Base-by-base conservation (phyloP, 2,888 invertebrate genomes). In the Leistus spinibarbis region DNA sequence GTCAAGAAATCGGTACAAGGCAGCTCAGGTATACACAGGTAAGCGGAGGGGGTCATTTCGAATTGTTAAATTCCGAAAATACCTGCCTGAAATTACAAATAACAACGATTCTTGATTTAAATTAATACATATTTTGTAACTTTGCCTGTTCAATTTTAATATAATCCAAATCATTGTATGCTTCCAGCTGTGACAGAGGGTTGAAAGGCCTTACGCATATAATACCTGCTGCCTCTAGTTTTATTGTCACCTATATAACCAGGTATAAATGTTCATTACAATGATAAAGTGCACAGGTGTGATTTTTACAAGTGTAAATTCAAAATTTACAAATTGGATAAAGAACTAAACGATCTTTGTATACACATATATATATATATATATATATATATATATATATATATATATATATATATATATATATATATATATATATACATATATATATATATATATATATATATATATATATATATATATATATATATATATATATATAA, bases 1-100 rank as follows among this genome's bases (percentile, higher is more conserved):
- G 72, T 60, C 57, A 60, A 66, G 73, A 74, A 73, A 68, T 53
- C 40, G 67, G 24, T 20, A 19, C 22, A 60, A 19, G 60, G 60
- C 17, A 60, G 19, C 20, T 60, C 22, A 22, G 19, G 17, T 60
- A 17, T 54, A 24, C 27, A 54, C 57, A 54, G 60, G 60, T 62
- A 57, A 2, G n/a, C 0, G n/a, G 40, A 56, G 65, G 65, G 54
- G 62, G 20, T 54, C 53, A 68, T 19, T 40, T 40, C 13, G 13
- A 40, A 40, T 40, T 40, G 40, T 40, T 40, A 40, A 40, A 40
- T 40, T 40, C 40, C 40, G 40, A 40, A 40, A 40, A 40, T 40
- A 40, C 40, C 40, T 40, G 40, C 40, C 40, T 13, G 40, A 40
- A 40, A 40, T 40, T 40, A 40, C 40, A 40, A 40, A 40, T 40